Evolutionary conservation across 2,797 vertebrate genomes (phyloP).

Genomic region (Parauchenoglanis ngamensis): DNA sequence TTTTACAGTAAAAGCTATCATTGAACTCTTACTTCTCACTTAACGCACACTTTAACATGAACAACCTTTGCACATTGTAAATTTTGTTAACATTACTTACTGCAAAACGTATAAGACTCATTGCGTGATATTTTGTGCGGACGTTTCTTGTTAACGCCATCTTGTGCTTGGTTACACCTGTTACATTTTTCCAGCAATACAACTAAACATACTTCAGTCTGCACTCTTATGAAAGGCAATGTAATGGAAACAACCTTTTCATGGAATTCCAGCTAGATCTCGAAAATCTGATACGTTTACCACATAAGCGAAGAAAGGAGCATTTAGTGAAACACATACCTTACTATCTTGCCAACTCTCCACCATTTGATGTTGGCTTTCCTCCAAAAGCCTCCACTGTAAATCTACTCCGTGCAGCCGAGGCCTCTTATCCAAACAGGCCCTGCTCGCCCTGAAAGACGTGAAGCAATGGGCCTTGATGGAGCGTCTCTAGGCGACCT

Average conservation of each 20-base stretch:
- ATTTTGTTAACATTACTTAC: background rate
- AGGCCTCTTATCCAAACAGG: conserved; percentile 48
- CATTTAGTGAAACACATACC: conserved; percentile 18
- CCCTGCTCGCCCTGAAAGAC: conserved; percentile 38
- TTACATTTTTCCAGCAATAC: background rate
- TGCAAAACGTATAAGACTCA: background rate
- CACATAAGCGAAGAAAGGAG: conserved; percentile 5
- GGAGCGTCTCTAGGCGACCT: conserved; percentile 36
- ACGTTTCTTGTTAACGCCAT: background rate
- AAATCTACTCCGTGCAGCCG: conserved; percentile 40
- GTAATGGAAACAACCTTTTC: background rate
- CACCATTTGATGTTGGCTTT: conserved; percentile 29
- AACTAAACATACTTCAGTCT: background rate
- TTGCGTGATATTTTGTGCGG: background rate
- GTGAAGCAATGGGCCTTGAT: conserved; percentile 42
- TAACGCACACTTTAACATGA: background rate
- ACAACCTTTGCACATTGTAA: background rate
- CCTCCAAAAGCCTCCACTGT: conserved; percentile 37
- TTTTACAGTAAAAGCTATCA: background rate
- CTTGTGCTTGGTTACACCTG: conserved; percentile 5
- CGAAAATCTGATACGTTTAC: conserved; percentile 24
- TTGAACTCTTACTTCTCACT: too few relatives aligned
- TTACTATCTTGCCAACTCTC: conserved; percentile 13
- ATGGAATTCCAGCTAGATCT: background rate
- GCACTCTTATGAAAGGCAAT: background rate